Percentiles rank a stretch among this genome's conserved stretches.
Conservation (phyloP, 2,797 vertebrate species). For the Halcyon smyrnensis region DNA sequence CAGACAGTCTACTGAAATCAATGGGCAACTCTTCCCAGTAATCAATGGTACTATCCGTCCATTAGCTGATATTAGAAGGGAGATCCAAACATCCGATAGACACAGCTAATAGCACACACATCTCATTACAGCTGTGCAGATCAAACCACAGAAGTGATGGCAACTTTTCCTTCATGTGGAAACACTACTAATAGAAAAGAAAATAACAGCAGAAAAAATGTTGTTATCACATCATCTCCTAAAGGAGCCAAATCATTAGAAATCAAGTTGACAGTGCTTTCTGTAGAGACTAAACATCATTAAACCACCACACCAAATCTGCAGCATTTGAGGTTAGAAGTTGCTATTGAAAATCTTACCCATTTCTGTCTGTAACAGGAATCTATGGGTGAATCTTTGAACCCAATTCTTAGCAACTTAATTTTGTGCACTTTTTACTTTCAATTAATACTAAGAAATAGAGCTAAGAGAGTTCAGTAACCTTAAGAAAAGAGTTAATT, state of each 20-base stretch:
- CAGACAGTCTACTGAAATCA: constrained; percentile 26
- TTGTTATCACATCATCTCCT: not conserved
- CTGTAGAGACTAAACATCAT: not conserved
- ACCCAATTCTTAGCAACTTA: not conserved
- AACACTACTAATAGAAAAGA: not conserved
- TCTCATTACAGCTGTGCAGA: not conserved
- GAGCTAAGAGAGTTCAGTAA: not conserved
- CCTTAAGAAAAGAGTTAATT: not conserved
- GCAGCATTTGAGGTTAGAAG: not conserved
- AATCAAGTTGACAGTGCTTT: not conserved
- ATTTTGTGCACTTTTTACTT: not conserved
- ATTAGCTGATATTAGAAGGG: constrained; percentile 7
- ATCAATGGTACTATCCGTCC: constrained; percentile 42
- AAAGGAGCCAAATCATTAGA: not conserved
- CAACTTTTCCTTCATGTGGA: not conserved
- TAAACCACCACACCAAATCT: not conserved
- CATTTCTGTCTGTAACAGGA: not conserved
- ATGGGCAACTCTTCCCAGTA: constrained; percentile 13
- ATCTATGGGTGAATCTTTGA: not conserved
- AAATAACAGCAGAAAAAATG: not conserved
- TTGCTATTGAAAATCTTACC: not conserved
- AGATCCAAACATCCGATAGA: constrained; percentile 5
- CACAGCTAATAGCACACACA: not conserved
- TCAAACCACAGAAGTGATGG: not conserved
- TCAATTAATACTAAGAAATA: not conserved